phyloP scores from a whole-genome alignment of 2,113 vertebrate species.

The Corydoras maculifer region DNA sequence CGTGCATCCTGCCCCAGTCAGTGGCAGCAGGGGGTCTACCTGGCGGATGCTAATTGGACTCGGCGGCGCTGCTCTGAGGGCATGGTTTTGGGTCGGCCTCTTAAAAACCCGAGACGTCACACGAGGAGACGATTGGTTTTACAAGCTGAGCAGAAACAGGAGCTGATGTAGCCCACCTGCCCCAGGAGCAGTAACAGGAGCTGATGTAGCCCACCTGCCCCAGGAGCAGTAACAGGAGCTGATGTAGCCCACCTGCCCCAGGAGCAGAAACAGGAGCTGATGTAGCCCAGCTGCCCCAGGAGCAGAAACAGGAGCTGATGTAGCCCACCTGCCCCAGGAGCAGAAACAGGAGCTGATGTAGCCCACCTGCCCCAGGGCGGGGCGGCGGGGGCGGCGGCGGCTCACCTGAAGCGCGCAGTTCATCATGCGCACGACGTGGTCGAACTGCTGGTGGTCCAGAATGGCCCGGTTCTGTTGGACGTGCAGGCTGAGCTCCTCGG shows the following conservation, averaged over 20 bases:
- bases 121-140: not conserved
- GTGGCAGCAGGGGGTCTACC: not conserved
- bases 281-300: no score
- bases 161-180: no score
- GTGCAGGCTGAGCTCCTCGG: constrained; percentile 83
- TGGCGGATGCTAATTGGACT: not conserved
- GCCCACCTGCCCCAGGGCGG: no score
- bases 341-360: no score
- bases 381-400: not conserved
- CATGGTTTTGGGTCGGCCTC: not conserved
- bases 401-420: constrained; percentile 94
- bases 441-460: constrained; percentile 95
- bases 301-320: no score
- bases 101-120: not conserved
- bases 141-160: not conserved
- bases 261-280: no score
- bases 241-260: no score
- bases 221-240: no score
- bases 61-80: not conserved
- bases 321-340: no score
- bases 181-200: no score
- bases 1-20: no score
- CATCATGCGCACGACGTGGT: constrained; percentile 93
- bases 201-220: no score
- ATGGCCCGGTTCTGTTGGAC: constrained; percentile 93